These are phyloP conservation scores for Manis javanica DNA, from an alignment of 2,797 vertebrate species.

Conservation along the genomic window DNA sequence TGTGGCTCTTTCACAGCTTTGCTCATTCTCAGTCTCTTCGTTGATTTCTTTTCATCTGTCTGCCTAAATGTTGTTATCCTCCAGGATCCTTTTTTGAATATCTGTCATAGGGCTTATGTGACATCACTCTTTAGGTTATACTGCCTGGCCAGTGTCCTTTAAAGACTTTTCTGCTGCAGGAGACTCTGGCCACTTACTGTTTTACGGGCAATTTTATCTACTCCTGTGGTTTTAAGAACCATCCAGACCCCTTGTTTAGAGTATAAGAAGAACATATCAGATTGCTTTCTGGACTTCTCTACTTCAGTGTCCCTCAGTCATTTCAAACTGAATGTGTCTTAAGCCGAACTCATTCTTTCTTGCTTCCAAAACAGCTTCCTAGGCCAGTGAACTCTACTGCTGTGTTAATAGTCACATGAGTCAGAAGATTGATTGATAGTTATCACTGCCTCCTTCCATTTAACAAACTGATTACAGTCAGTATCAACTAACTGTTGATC, in stretches of 20 bases:
- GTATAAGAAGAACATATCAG: not conserved
- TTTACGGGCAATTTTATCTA: constrained; percentile 27
- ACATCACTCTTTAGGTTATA: not conserved
- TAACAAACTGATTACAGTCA: not conserved
- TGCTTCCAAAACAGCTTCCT: not conserved
- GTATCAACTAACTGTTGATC: constrained; percentile 9
- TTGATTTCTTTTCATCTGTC: not conserved
- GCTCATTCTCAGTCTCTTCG: not conserved
- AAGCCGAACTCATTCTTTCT: not conserved
- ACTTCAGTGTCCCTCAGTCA: not conserved
- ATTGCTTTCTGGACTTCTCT: constrained; percentile 1
- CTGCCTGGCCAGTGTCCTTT: not conserved
- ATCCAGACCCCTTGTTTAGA: not conserved
- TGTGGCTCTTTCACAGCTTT: not conserved
- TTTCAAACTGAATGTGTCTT: not conserved
- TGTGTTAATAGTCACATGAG: not conserved
- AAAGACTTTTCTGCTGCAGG: constrained; percentile 36
- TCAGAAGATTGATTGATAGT: not conserved
- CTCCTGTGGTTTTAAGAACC: not conserved
- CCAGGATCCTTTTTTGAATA: not conserved
- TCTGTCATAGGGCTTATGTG: not conserved
- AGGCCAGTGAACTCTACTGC: not conserved
- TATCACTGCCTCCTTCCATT: not conserved
- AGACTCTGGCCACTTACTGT: not conserved
- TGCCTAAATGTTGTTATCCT: not conserved